These are phyloP conservation scores for Drosophila kuntzei DNA, from an alignment of 2,888 invertebrate species.

Conservation along the genomic window DNA sequence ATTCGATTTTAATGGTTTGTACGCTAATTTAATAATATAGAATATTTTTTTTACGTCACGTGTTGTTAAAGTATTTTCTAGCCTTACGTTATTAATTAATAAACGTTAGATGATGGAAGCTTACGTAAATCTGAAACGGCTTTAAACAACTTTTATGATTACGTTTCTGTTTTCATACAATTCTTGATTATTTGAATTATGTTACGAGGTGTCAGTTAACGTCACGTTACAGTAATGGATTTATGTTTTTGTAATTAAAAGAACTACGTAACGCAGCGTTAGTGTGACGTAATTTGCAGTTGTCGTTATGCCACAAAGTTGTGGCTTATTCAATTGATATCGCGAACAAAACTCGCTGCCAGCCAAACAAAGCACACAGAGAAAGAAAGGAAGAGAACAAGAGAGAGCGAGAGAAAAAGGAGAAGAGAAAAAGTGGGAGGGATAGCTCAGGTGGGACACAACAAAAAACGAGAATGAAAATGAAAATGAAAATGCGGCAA, in stretches of 20 bases:
- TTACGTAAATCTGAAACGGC: neutral
- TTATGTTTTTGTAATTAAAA: slow-evolving; percentile 22
- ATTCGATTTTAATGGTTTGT: no score
- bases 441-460: neutral
- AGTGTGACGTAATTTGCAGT: slow-evolving; percentile 26
- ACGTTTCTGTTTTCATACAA: no score
- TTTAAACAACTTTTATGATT: no score
- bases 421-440: neutral
- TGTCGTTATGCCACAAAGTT: slow-evolving; percentile 20
- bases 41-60: no score
- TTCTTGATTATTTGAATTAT: neutral
- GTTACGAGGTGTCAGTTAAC: neutral
- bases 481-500: slow-evolving; percentile 45
- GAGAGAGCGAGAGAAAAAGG: neutral
- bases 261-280: slow-evolving; percentile 7
- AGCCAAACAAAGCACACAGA: slow-evolving; percentile 29
- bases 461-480: slow-evolving; percentile 30
- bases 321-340: slow-evolving; percentile 52
- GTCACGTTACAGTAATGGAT: neutral
- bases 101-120: neutral
- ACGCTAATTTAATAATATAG: no score
- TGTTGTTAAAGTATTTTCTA: neutral
- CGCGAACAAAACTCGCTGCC: slow-evolving; percentile 37
- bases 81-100: neutral
- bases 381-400: neutral